Percentiles rank a stretch among this genome's conserved stretches.
Evolutionary conservation across 1,140 invertebrate genomes (phyloP).

Genomic region (Drosophila parvula): DNA sequence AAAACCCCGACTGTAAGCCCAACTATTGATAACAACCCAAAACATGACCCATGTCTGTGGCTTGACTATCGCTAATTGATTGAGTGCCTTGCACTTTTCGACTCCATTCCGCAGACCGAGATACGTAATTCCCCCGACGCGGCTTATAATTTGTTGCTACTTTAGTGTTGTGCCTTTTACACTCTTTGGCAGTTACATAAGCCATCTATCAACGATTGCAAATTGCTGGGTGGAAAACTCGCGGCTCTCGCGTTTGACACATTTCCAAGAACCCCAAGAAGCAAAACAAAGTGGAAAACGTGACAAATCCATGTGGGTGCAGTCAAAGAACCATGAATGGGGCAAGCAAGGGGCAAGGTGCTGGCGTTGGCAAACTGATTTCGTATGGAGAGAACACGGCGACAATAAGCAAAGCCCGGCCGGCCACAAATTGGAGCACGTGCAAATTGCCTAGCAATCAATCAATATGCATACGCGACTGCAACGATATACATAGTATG

Average conservation of each 20-base stretch:
- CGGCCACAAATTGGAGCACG: conserved; percentile 63
- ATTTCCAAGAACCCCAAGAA: conserved; percentile 43
- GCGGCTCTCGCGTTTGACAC: conserved; percentile 36
- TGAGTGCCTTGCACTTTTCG: conserved; percentile 62
- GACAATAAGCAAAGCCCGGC: conserved; percentile 33
- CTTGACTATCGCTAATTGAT: conserved; percentile 57
- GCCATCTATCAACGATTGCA: conserved; percentile 55
- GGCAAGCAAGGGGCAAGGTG: neutral
- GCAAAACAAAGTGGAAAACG: conserved; percentile 38
- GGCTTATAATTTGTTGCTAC: conserved; percentile 21
- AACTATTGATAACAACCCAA: conserved; percentile 27
- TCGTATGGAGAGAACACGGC: conserved; percentile 47
- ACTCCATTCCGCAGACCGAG: conserved; percentile 22
- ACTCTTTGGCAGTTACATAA: conserved; percentile 53
- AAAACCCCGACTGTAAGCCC: neutral
- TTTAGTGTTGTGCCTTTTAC: conserved; percentile 25
- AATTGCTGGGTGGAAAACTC: conserved; percentile 35
- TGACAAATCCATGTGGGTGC: conserved; percentile 55
- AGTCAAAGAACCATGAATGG: conserved; percentile 33
- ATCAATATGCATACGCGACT: conserved; percentile 64
- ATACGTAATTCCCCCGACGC: conserved; percentile 38
- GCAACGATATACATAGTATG: conserved; percentile 35
- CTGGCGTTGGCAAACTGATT: conserved; percentile 32
- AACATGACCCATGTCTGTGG: conserved; percentile 18
- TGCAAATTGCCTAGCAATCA: conserved; percentile 64